Evolutionary conservation across 1,140 invertebrate genomes (phyloP).

Genomic region (Danaus plexippus): DNA sequence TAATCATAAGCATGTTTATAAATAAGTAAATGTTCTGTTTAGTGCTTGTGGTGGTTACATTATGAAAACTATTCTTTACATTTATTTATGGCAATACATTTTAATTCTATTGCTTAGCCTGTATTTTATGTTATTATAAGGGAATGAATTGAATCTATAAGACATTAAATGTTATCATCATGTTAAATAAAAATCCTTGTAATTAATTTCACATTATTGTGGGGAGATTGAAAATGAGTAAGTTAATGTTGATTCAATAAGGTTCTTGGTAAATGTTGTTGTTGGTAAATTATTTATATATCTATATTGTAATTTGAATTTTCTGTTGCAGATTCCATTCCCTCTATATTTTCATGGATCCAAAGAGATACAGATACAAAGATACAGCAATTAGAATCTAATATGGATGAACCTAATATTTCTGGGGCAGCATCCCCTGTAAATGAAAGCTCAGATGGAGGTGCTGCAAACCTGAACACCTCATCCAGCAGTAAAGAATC

Average conservation of each 20-base stretch:
- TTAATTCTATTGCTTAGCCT: no score
- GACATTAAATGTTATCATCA: slow-evolving; percentile 6
- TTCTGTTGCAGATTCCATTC: slow-evolving; percentile 40
- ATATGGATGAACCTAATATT: no score
- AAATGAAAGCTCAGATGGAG: slow-evolving; percentile 2
- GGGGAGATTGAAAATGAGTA: background rate
- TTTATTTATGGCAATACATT: no score
- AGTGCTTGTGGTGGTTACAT: no score
- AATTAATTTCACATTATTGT: no score
- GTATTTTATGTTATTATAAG: no score
- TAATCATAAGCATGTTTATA: no score
- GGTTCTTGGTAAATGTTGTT: background rate
- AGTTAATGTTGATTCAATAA: slow-evolving; percentile 2
- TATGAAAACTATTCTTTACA: no score
- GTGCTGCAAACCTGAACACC: slow-evolving; percentile 15
- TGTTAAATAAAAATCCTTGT: background rate
- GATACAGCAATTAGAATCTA: no score
- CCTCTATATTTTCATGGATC: slow-evolving; percentile 55
- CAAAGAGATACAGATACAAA: no score
- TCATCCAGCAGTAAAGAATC: slow-evolving; percentile 32
- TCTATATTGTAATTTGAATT: slow-evolving; percentile 10
- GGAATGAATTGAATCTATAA: background rate
- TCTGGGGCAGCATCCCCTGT: no score
- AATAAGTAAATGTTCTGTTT: no score
- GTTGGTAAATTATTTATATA: background rate